These are phyloP conservation scores for Oreotrochilus melanogaster DNA, from an alignment of 2,113 vertebrate genomes.

Conservation along the genomic window DNA sequence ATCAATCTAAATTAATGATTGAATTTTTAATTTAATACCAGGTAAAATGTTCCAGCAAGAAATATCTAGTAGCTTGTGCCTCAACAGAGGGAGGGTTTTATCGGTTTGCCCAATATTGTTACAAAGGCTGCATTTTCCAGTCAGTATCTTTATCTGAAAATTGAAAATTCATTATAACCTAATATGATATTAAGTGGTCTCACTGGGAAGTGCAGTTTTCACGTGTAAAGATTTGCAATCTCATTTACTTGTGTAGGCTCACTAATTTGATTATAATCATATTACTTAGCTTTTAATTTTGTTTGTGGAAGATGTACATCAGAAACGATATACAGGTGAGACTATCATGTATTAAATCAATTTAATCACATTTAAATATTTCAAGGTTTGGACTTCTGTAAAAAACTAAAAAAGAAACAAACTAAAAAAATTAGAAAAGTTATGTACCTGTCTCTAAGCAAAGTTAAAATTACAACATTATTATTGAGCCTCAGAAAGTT, in stretches of 20 bases:
- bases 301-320: slow-evolving; percentile 66
- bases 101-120: neutral
- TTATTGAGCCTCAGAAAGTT: neutral
- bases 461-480: neutral
- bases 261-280: slow-evolving; percentile 77
- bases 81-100: neutral
- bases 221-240: slow-evolving; percentile 47
- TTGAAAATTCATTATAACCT: slow-evolving; percentile 68
- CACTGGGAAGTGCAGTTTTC: slow-evolving; percentile 63
- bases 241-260: slow-evolving; percentile 68
- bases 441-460: neutral
- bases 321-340: slow-evolving; percentile 68
- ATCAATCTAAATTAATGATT: neutral
- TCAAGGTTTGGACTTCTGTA: neutral
- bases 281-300: slow-evolving; percentile 80
- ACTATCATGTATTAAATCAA: slow-evolving; percentile 67
- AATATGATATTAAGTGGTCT: slow-evolving; percentile 72
- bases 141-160: slow-evolving; percentile 11
- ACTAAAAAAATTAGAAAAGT: neutral
- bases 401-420: neutral
- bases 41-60: neutral
- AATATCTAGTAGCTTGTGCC: neutral
- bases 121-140: neutral
- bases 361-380: slow-evolving; percentile 70
- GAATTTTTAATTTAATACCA: neutral